These are phyloP conservation scores for Morphnarchus princeps DNA, from an alignment of 2,113 vertebrate genomes.

Conservation along the genomic window DNA sequence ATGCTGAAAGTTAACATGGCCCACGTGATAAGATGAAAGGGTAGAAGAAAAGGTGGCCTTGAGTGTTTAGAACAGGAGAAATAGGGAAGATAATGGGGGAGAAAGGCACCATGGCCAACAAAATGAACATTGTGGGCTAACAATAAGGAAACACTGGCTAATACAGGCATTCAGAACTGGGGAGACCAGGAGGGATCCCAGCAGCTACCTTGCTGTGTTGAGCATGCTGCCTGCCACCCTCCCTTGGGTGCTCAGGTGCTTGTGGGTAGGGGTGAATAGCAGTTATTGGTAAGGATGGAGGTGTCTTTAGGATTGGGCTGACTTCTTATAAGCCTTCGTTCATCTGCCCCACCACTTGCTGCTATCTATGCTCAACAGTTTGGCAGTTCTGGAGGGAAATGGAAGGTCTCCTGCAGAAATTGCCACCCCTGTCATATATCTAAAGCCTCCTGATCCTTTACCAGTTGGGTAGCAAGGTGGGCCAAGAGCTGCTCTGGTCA, in stretches of 20 bases:
- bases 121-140: background rate
- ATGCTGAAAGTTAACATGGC: background rate
- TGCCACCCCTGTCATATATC: background rate
- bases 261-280: background rate
- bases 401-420: background rate
- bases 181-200: background rate
- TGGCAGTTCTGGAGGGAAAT: background rate
- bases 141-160: background rate
- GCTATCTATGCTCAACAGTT: background rate
- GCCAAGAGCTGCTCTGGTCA: background rate
- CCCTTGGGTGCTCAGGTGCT: background rate
- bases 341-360: background rate
- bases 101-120: background rate
- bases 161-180: background rate
- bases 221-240: background rate
- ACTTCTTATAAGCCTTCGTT: background rate
- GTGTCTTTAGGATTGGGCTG: background rate
- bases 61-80: background rate
- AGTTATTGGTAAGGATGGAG: background rate
- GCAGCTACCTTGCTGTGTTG: background rate
- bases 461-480: background rate
- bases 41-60: background rate
- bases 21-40: background rate
- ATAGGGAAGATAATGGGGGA: background rate
- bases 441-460: background rate